phyloP scores from a whole-genome alignment of 2,888 invertebrate species.

The Pristionchus mayeri region DNA sequence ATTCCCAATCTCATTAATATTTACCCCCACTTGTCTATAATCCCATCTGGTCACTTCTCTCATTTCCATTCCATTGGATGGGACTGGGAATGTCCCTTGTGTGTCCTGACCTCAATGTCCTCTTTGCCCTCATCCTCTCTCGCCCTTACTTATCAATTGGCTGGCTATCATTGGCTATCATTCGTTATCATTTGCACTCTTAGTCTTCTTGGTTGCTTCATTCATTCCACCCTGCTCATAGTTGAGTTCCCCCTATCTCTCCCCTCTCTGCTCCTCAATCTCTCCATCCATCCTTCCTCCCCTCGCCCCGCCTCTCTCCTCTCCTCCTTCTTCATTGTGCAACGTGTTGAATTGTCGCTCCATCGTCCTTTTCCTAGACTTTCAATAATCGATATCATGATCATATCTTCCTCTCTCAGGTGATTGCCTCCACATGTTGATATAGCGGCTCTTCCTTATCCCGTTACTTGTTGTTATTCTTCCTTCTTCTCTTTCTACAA shows the following conservation, averaged over 20 bases:
- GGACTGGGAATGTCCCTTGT: conserved; percentile 33
- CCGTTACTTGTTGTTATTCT: conserved; percentile 46
- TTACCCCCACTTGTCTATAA: conserved; percentile 32
- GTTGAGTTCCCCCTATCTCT: conserved; percentile 27
- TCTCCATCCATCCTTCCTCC: conserved; percentile 9
- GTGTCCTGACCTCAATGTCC: conserved; percentile 35
- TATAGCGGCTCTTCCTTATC: conserved; percentile 45
- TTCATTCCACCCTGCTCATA: conserved; percentile 29
- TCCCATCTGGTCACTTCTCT: conserved; percentile 42
- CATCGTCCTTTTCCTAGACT: conserved; percentile 6
- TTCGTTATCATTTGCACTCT: conserved; percentile 24
- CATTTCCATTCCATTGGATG: conserved; percentile 40
- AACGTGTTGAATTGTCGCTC: conserved; percentile 28
- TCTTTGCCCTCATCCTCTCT: conserved; percentile 49
- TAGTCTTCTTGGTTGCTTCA: conserved; percentile 31
- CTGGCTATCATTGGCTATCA: conserved; percentile 8
- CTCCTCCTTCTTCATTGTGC: conserved; percentile 35
- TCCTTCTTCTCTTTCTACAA: conserved; percentile 29
- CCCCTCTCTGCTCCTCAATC: conserved; percentile 13
- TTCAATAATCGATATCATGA: neutral
- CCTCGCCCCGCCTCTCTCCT: conserved; percentile 22
- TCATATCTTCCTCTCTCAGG: conserved; percentile 16
- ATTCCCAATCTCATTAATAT: conserved; percentile 32
- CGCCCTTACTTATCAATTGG: conserved; percentile 48
- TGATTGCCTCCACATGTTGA: conserved; percentile 48